Evolutionary conservation across 2,797 vertebrate genomes (phyloP).

Genomic region (Paramormyrops hopkinsi): DNA sequence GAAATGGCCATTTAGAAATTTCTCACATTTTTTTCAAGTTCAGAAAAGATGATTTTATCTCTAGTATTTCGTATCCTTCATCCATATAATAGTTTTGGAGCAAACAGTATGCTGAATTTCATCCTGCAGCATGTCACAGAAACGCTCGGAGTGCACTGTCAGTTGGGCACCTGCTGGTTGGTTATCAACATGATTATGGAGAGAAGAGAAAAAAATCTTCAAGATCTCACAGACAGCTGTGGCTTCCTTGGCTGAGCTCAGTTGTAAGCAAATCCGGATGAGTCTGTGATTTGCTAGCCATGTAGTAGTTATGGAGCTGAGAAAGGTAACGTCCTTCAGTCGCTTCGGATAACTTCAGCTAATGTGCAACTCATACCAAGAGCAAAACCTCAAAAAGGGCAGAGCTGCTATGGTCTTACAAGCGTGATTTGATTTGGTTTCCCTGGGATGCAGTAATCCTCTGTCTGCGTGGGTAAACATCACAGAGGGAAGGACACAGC

Average conservation of each 20-base stretch:
- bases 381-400: not conserved
- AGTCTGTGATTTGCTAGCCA: not conserved
- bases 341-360: not conserved
- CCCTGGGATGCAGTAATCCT: not conserved
- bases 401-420: not conserved
- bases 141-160: not conserved
- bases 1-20: not conserved
- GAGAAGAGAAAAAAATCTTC: not conserved
- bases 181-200: not conserved
- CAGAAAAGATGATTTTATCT: not conserved
- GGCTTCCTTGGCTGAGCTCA: not conserved
- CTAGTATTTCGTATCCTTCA: not conserved
- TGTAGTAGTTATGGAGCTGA: not conserved
- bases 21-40: not conserved
- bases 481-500: not conserved
- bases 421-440: slow-evolving; percentile 1
- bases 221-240: not conserved
- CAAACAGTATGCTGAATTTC: not conserved
- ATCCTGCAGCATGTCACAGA: not conserved
- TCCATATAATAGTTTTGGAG: not conserved
- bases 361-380: not conserved
- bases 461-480: not conserved
- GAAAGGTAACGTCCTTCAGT: not conserved
- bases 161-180: not conserved
- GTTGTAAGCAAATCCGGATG: not conserved